phyloP scores from a whole-genome alignment of 2,888 invertebrate species.

The Lissocephala sabroskyi region DNA sequence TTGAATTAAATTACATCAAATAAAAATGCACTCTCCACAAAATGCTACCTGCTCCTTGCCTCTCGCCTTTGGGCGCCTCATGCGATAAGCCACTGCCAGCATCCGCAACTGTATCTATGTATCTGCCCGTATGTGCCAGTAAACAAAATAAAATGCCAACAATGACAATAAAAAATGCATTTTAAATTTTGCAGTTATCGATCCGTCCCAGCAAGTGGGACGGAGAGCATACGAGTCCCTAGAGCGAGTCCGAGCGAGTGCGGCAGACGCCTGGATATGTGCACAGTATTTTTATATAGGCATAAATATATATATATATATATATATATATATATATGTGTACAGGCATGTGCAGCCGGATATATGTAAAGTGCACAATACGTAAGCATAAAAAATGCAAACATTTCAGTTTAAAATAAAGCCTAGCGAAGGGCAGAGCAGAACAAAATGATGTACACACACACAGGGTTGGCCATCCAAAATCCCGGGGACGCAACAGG shows the following conservation, averaged over 20 bases:
- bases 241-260: constrained; percentile 10
- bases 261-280: constrained; percentile 12
- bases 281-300: too few species aligned
- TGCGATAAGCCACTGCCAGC: too few species aligned
- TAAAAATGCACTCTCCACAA: constrained; percentile 24
- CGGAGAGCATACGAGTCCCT: background rate
- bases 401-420: constrained; percentile 26
- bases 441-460: too few species aligned
- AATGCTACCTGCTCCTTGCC: too few species aligned
- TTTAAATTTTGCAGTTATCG: constrained; percentile 46
- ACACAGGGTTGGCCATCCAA: too few species aligned
- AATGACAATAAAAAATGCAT: constrained; percentile 44
- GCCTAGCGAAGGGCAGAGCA: constrained; percentile 4
- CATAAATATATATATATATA: constrained; percentile 2
- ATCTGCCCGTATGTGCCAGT: constrained; percentile 6
- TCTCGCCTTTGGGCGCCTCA: too few species aligned
- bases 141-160: constrained; percentile 9
- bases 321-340: background rate
- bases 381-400: constrained; percentile 56
- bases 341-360: constrained; percentile 15
- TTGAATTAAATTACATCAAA: constrained; percentile 47
- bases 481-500: too few species aligned
- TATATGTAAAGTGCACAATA: constrained; percentile 9
- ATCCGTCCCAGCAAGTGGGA: constrained; percentile 24
- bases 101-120: constrained; percentile 10